Conservation (phyloP, 1,140 invertebrate species). For the Tetramorium simillimum region DNA sequence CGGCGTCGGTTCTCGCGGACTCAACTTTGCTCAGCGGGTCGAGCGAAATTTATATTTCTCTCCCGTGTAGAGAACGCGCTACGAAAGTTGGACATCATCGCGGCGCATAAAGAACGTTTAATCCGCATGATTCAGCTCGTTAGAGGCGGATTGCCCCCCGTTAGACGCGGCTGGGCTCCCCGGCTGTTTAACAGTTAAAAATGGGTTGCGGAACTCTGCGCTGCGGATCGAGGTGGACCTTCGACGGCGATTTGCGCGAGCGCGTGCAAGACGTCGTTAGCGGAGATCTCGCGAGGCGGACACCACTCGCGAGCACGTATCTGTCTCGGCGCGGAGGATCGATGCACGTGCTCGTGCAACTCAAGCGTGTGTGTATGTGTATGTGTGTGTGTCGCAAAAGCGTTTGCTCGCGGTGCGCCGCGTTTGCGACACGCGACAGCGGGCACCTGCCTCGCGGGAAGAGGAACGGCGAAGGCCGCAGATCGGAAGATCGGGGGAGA, state of each 20-base stretch:
- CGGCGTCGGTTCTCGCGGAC: not conserved
- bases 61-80: not conserved
- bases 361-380: conserved; percentile 9
- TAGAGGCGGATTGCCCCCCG: not conserved
- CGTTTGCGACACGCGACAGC: conserved; percentile 14
- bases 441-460: not conserved
- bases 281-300: not conserved
- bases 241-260: conserved; percentile 23
- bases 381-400: conserved; percentile 34
- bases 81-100: not conserved
- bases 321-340: not conserved
- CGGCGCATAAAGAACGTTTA: conserved; percentile 1
- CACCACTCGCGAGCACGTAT: conserved; percentile 16
- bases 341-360: conserved; percentile 5
- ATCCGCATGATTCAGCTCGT: conserved; percentile 7
- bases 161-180: not conserved
- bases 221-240: not conserved
- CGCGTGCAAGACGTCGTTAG: not conserved
- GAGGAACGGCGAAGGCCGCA: not conserved
- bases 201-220: conserved; percentile 3
- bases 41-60: not conserved
- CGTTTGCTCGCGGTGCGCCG: not conserved
- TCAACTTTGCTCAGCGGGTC: not conserved
- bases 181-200: not conserved
- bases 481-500: not conserved